Evolutionary conservation across 2,888 invertebrate species (phyloP).

Genomic region (Marronus borbonicus): DNA sequence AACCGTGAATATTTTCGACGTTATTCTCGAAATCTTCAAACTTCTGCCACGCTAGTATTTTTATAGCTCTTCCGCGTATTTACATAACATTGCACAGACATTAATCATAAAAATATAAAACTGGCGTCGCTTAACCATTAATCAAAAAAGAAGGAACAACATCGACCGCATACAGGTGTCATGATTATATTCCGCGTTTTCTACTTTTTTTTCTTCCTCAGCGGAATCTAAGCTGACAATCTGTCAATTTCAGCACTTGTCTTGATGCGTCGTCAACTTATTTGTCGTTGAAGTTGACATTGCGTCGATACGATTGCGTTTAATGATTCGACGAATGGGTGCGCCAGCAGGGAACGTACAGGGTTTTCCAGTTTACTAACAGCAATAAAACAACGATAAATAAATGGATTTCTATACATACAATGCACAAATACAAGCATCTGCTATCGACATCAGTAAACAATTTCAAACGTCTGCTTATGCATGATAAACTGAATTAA

Average conservation of each 20-base stretch:
- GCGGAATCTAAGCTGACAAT: conserved; percentile 16
- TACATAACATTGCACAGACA: background rate
- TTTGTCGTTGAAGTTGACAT: conserved; percentile 16
- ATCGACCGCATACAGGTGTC: background rate
- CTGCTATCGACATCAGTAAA: conserved; percentile 9
- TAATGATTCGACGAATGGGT: conserved; percentile 8
- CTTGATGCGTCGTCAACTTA: conserved; percentile 18
- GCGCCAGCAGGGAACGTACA: background rate
- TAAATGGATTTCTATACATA: conserved; percentile 6
- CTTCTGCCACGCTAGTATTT: background rate
- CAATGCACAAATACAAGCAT: background rate
- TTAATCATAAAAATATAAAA: conserved; percentile 1
- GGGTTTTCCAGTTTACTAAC: conserved; percentile 9
- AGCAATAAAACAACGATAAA: conserved; percentile 17
- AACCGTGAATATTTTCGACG: background rate
- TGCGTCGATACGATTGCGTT: conserved; percentile 17
- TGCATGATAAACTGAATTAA: background rate
- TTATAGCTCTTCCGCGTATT: conserved; percentile 16
- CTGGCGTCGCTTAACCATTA: background rate
- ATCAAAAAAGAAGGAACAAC: conserved; percentile 2
- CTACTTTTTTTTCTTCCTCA: background rate
- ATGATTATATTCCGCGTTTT: conserved; percentile 7
- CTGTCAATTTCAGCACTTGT: conserved; percentile 25
- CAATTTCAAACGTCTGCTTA: background rate
- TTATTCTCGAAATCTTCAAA: background rate